These are phyloP conservation scores for Chelidonichthys spinosus DNA, from an alignment of 2,797 vertebrate species.

Conservation along the genomic window DNA sequence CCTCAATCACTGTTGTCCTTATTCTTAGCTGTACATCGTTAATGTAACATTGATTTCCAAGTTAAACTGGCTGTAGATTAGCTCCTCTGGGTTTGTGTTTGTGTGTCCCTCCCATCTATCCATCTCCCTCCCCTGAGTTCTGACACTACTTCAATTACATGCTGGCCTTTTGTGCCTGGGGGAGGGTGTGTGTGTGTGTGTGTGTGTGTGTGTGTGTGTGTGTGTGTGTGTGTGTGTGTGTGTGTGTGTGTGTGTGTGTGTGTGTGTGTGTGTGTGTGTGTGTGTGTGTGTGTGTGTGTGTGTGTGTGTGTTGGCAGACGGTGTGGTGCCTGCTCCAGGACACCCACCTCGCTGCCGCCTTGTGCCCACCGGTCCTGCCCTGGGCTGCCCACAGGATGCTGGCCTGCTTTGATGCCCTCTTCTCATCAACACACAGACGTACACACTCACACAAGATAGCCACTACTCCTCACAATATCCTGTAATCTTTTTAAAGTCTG, in stretches of 20 bases:
- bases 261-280: background rate
- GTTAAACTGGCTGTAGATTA: background rate
- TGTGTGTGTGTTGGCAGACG: conserved; percentile 50
- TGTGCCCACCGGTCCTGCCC: conserved; percentile 71
- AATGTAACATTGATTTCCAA: background rate
- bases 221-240: conserved; percentile 16
- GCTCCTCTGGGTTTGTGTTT: conserved; percentile 18
- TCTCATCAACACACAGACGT: conserved; percentile 51
- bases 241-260: conserved; percentile 23
- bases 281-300: conserved; percentile 28
- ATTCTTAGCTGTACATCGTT: background rate
- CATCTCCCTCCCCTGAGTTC: conserved; percentile 64
- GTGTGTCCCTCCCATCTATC: conserved; percentile 45
- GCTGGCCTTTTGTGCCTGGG: conserved; percentile 66
- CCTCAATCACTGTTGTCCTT: background rate
- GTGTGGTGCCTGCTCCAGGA: conserved; percentile 71
- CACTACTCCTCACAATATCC: conserved; percentile 50
- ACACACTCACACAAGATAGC: conserved; percentile 47
- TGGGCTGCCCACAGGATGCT: conserved; percentile 81
- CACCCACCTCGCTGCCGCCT: conserved; percentile 77
- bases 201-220: conserved; percentile 34
- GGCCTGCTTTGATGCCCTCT: conserved; percentile 71
- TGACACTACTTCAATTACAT: conserved; percentile 75
- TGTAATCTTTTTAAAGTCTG: conserved; percentile 58
- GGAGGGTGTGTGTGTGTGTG: background rate